These are phyloP conservation scores for Drosophila ezoana DNA, from an alignment of 2,888 invertebrate genomes.

Conservation along the genomic window DNA sequence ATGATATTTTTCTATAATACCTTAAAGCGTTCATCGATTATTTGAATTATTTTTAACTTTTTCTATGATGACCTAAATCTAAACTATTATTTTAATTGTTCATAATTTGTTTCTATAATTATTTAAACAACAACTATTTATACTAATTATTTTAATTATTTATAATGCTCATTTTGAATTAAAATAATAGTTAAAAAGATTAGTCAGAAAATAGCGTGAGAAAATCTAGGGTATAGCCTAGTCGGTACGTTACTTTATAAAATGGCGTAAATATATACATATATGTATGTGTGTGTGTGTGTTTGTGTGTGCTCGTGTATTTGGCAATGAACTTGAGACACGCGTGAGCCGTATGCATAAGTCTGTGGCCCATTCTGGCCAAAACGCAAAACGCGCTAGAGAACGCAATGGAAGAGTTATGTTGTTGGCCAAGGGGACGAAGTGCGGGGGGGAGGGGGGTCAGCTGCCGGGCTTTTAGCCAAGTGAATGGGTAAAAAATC, in stretches of 20 bases:
- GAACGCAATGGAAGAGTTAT: constrained; percentile 15
- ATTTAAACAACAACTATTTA: no score
- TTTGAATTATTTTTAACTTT: no score
- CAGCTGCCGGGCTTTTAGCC: constrained; percentile 18
- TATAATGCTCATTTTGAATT: no score
- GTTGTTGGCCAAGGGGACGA: background rate
- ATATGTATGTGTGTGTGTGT: background rate
- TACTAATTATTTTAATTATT: no score
- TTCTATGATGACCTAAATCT: no score
- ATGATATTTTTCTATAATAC: no score
- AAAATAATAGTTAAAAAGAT: no score
- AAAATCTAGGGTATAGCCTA: constrained; percentile 5
- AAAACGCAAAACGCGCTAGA: constrained; percentile 30
- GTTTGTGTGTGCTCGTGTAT: constrained; percentile 40
- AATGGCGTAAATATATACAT: constrained; percentile 31
- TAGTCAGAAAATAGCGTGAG: no score
- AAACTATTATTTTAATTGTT: no score
- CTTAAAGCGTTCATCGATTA: no score
- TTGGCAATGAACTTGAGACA: constrained; percentile 84
- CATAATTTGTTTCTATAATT: no score
- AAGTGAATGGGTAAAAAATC: constrained; percentile 18
- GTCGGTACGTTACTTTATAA: background rate
- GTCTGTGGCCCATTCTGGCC: constrained; percentile 56
- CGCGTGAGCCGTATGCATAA: constrained; percentile 72
- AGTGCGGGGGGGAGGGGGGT: background rate